Conservation (phyloP, 1,140 invertebrate species). For the Neodiprion lecontei region DNA sequence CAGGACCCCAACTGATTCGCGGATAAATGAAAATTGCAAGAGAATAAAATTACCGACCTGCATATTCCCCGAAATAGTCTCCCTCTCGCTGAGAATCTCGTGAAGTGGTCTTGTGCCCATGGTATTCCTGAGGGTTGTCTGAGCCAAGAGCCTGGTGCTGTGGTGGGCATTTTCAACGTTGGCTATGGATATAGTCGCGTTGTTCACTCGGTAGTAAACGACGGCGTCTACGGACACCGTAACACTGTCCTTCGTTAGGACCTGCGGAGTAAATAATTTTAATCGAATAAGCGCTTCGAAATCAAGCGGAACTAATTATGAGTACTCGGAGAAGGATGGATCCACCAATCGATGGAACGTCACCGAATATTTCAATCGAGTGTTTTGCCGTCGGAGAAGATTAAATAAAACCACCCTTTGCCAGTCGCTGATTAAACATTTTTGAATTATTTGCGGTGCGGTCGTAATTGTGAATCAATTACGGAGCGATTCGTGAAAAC, state of each 20-base stretch:
- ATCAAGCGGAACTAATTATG: constrained; percentile 1
- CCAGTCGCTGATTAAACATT: too few species aligned
- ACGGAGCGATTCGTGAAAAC: too few species aligned
- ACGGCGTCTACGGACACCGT: constrained; percentile 95
- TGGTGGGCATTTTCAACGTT: constrained; percentile 97
- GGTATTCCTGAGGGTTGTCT: constrained; percentile 92
- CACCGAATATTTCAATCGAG: constrained; percentile 9
- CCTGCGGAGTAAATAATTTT: constrained; percentile 62
- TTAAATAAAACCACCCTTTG: neutral
- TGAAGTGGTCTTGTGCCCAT: constrained; percentile 94
- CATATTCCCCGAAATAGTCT: constrained; percentile 90
- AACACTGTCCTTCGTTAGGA: constrained; percentile 92
- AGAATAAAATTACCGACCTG: constrained; percentile 58
- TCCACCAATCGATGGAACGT: neutral
- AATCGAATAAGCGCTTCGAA: constrained; percentile 1
- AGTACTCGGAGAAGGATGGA: neutral
- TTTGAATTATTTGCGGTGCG: too few species aligned
- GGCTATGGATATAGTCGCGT: constrained; percentile 94
- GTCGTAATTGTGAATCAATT: too few species aligned
- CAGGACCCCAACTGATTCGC: too few species aligned
- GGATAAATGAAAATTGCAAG: neutral
- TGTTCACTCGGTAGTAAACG: constrained; percentile 92
- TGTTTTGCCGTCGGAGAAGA: constrained; percentile 1
- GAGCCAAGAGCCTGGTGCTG: constrained; percentile 86
- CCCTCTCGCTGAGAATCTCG: constrained; percentile 94